Base-by-base conservation (phyloP, 2,888 invertebrate genomes). In the Synanthedon formicaeformis region DNA sequence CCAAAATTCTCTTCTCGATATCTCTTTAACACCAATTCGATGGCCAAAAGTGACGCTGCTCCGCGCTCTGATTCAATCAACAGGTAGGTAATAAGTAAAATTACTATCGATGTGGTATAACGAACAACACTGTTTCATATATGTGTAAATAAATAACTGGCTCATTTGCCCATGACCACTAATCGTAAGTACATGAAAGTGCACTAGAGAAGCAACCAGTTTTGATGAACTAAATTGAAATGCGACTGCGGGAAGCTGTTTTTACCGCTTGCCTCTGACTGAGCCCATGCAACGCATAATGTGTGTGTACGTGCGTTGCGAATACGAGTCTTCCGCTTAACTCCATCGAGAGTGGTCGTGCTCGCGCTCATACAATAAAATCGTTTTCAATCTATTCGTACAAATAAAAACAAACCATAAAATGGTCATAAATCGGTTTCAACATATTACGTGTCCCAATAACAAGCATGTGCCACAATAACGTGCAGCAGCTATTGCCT, bases 121-220 rank as follows among this genome's bases (percentile, higher is more conserved):
- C 27, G 27, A 34, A 34, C 10, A 34, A 34, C 34, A 34, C 34
- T 10, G 34, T 34, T 34, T 34, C 34, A 34, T 34, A n/a, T n/a
- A n/a, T 16, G 34, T 2, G 34, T 34, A 34, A 34, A 34, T 34
- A 34, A 34, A 34, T 34, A 34, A 34, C 34, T 34, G 34, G 34
- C 34, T 52, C 53, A 51, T 53, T 49, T 50, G 48, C 41, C 27
- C 53, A 51, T 49, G 54, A 54, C 55, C 34, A 34, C 34, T 34
- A 34, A 34, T 34, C 34, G 34, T 54, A 58, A 10, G 34, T 54
- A 51, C 56, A 65, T 62, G 67, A 70, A 70, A 67, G 65, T 65
- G 66, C 61, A 62, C 65, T 65, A 63, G 64, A 69, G 62, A 58
- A 64, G 60, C 62, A 65, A 67, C 67, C 62, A 62, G 69, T 67